Evolutionary conservation across 2,113 vertebrate genomes (phyloP), one percentile per base, ranked within the genome.

Genomic region (Notechis scutatus): DNA sequence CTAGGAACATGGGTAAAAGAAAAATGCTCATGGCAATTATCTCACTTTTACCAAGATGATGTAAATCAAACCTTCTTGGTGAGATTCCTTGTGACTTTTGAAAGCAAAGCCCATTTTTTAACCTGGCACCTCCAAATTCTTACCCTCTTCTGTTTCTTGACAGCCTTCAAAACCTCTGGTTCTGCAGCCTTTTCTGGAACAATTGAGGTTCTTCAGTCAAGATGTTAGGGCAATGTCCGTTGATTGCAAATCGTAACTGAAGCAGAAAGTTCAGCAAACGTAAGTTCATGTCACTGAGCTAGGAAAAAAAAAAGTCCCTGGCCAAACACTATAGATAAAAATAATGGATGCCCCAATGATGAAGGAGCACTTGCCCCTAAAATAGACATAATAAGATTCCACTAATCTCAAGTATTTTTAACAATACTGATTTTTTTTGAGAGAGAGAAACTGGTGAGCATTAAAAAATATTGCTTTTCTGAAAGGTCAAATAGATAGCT

Each of bases 401-500:
- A 18, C 26, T 92, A 29, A 88, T 92, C 0, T 54, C 42, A 90
- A 91, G 47, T 0, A 0, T 89, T 92, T 95, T 69, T 89, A 94
- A 90, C 0, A 26, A 1, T 34, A 81, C 21, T 0, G 0, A 21
- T 3, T 5, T n/a, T 15, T 50, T 50, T 50, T 50, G 10, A 42
- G 42, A 42, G 42, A 42, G n/a, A 9, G 1, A 15, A 54, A 74
- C 5, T 29, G 1, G 61, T n/a, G 61, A 64, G 4, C 61, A n/a
- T n/a, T 64, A 14, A 92, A 94, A 93, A 93, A 55, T 88, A 50
- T 24, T 54, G 88, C 1, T 93, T 3, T 94, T 42, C 1, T 45
- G 88, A 87, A 94, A 45, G 56, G 4, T 93, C 92, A 94, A 93
- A 0, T 59, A 91, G 93, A 26, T 55, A 88, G 59, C 52, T 93